Evolutionary conservation across 2,888 invertebrate species (phyloP).

Genomic region (Drosophila ezoana): DNA sequence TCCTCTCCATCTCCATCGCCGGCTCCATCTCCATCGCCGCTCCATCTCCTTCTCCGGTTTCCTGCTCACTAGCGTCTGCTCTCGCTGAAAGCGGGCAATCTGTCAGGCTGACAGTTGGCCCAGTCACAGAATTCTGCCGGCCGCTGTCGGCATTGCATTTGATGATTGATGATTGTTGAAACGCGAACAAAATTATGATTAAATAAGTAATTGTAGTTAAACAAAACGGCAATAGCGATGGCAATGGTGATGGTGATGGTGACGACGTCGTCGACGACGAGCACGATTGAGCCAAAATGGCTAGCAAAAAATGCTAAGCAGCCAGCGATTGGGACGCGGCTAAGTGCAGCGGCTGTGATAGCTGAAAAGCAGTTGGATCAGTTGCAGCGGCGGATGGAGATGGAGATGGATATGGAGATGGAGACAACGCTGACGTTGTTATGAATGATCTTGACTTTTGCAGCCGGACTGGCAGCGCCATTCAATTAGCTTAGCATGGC

Average conservation of each 20-base stretch:
- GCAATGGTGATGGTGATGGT: constrained; percentile 13
- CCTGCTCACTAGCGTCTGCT: constrained; percentile 47
- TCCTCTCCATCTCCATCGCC: background rate
- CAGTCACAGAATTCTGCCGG: constrained; percentile 71
- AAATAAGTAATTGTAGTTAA: constrained; percentile 82
- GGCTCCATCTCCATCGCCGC: constrained; percentile 1
- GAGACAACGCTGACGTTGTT: constrained; percentile 18
- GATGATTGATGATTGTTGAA: constrained; percentile 84
- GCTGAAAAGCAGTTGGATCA: constrained; percentile 32
- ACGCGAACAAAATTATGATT: constrained; percentile 83
- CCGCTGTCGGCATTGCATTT: constrained; percentile 80
- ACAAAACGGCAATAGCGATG: constrained; percentile 66
- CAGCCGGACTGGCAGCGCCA: constrained; percentile 19
- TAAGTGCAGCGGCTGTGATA: constrained; percentile 41
- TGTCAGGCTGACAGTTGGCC: constrained; percentile 82
- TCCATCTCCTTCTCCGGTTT: constrained; percentile 38
- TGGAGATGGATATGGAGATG: constrained; percentile 23
- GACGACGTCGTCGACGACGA: constrained; percentile 31
- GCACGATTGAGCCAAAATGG: constrained; percentile 61
- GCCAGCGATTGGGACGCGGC: constrained; percentile 26
- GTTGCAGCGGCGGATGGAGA: constrained; percentile 14
- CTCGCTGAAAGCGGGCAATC: constrained; percentile 79
- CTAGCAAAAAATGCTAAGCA: constrained; percentile 58
- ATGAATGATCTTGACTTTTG: constrained; percentile 48
- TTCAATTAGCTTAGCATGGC: constrained; percentile 46